Percentiles rank a stretch among this genome's conserved stretches.
Conservation (phyloP, 2,797 vertebrate genomes). For the Sciurus vulgaris region DNA sequence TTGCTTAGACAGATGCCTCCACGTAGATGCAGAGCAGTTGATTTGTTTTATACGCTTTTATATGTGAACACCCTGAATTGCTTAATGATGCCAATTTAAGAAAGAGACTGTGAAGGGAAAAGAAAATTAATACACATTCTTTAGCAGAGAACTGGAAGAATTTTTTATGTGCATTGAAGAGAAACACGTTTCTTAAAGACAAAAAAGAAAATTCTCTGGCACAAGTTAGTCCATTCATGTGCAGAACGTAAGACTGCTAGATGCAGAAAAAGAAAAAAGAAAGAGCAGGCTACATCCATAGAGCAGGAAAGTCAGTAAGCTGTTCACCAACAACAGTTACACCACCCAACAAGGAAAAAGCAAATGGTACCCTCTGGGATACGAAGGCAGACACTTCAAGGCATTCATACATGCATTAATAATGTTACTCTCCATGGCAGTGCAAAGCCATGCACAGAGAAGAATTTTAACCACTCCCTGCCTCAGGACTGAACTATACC, state of each 20-base stretch:
- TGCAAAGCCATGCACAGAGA: neutral
- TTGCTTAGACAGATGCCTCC: neutral
- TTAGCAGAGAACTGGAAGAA: neutral
- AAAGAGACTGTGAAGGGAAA: conserved; percentile 32
- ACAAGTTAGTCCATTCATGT: neutral
- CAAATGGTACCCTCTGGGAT: neutral
- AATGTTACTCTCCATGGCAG: neutral
- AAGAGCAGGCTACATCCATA: neutral
- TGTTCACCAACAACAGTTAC: conserved; percentile 1
- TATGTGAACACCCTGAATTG: neutral
- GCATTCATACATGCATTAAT: neutral
- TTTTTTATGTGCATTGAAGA: neutral
- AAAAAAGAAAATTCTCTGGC: neutral
- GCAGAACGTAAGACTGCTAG: neutral
- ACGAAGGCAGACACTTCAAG: neutral
- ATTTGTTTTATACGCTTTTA: neutral
- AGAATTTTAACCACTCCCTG: conserved; percentile 4
- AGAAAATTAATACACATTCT: conserved; percentile 43
- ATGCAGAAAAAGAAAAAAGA: neutral
- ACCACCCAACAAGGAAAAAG: neutral
- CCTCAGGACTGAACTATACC: neutral
- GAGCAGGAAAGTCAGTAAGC: neutral
- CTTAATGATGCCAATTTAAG: neutral
- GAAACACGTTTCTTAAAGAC: conserved; percentile 54
- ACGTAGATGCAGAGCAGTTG: neutral